phyloP scores from a whole-genome alignment of 2,888 invertebrate species.

The Gastracanthus pulcherrimus region DNA sequence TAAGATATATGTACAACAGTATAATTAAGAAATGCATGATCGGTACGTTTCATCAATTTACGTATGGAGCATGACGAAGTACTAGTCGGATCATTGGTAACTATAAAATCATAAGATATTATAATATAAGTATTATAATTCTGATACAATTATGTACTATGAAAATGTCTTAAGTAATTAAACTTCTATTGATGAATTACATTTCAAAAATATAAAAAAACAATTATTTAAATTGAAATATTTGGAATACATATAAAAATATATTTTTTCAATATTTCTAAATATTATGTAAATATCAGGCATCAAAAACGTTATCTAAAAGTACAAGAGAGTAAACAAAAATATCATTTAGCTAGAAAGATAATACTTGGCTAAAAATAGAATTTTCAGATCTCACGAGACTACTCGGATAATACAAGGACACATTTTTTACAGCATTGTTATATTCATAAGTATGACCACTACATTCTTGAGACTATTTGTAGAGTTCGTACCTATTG shows the following conservation, averaged over 20 bases:
- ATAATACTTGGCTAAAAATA: constrained; percentile 5
- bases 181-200: no score
- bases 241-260: no score
- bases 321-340: neutral
- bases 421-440: constrained; percentile 9
- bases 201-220: no score
- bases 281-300: no score
- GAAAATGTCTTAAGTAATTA: no score
- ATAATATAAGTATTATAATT: no score
- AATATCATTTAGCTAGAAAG: neutral
- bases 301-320: neutral
- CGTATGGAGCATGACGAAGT: no score
- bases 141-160: no score
- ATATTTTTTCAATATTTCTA: neutral
- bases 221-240: no score
- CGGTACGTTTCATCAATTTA: neutral
- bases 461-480: constrained; percentile 30
- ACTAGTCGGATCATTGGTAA: neutral
- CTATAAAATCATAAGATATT: no score
- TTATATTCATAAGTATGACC: constrained; percentile 19
- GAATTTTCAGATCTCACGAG: constrained; percentile 23
- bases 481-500: constrained; percentile 11
- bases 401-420: constrained; percentile 21
- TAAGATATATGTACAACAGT: neutral
- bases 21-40: neutral